phyloP scores from a whole-genome alignment of 2,113 vertebrate species.

The Scortum barcoo region DNA sequence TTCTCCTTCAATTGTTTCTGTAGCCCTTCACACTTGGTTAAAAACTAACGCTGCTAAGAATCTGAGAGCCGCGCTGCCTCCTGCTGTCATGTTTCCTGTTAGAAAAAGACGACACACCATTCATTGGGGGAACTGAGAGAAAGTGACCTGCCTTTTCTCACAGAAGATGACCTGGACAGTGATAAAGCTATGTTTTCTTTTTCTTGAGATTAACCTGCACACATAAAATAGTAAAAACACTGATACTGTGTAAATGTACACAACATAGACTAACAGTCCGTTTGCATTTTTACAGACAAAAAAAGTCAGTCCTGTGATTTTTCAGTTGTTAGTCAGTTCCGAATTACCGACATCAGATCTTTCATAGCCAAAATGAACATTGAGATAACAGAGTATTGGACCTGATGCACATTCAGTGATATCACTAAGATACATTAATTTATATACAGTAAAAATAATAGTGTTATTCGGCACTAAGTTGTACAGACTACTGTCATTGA shows the following conservation, averaged over 20 bases:
- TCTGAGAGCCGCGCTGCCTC: slow-evolving; percentile 38
- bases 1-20: slow-evolving; percentile 40
- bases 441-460: slow-evolving; percentile 42
- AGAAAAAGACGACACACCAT: slow-evolving; percentile 2
- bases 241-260: slow-evolving; percentile 36
- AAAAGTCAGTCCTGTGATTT: neutral
- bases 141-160: slow-evolving; percentile 42
- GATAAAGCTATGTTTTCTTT: slow-evolving; percentile 10
- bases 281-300: slow-evolving; percentile 24
- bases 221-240: slow-evolving; percentile 25
- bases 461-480: slow-evolving; percentile 57
- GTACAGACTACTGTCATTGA: slow-evolving; percentile 65
- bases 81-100: slow-evolving; percentile 38
- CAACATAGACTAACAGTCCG: slow-evolving; percentile 38
- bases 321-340: slow-evolving; percentile 28
- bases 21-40: slow-evolving; percentile 40
- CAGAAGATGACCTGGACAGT: slow-evolving; percentile 27
- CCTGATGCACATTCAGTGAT: slow-evolving; percentile 27
- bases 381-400: slow-evolving; percentile 21
- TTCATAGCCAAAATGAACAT: slow-evolving; percentile 47
- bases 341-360: slow-evolving; percentile 24
- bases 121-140: slow-evolving; percentile 8
- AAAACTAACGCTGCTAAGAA: slow-evolving; percentile 71
- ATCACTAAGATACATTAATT: slow-evolving; percentile 36
- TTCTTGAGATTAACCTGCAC: slow-evolving; percentile 30